These are phyloP conservation scores for Aepyceros melampus DNA, from an alignment of 2,113 vertebrate species.

Conservation along the genomic window DNA sequence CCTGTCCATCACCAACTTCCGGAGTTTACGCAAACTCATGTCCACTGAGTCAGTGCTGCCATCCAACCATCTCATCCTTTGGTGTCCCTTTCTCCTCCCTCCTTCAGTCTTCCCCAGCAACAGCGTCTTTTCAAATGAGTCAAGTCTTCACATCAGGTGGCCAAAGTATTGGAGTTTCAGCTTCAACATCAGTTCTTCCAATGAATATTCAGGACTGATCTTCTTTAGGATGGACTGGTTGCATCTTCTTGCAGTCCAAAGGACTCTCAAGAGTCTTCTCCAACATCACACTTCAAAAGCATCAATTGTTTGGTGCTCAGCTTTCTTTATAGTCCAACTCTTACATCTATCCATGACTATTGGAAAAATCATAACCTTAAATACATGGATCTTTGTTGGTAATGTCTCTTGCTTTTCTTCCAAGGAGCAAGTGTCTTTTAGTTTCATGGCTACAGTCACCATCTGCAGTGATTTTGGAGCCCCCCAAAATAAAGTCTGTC, in stretches of 20 bases:
- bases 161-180: not conserved
- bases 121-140: not conserved
- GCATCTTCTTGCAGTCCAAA: not conserved
- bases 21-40: not conserved
- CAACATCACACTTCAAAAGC: not conserved
- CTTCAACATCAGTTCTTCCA: not conserved
- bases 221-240: not conserved
- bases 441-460: not conserved
- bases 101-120: not conserved
- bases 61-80: not conserved
- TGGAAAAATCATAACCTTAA: not conserved
- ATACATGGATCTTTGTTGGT: not conserved
- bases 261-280: not conserved
- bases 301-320: not conserved
- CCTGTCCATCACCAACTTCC: not conserved
- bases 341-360: not conserved
- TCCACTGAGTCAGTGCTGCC: not conserved
- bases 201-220: not conserved
- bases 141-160: accelerated
- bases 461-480: not conserved
- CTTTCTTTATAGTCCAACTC: not conserved
- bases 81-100: not conserved
- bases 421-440: not conserved
- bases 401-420: not conserved
- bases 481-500: not conserved